Conservation (phyloP, 2,797 vertebrate genomes). For the Hydrolagus colliei region DNA sequence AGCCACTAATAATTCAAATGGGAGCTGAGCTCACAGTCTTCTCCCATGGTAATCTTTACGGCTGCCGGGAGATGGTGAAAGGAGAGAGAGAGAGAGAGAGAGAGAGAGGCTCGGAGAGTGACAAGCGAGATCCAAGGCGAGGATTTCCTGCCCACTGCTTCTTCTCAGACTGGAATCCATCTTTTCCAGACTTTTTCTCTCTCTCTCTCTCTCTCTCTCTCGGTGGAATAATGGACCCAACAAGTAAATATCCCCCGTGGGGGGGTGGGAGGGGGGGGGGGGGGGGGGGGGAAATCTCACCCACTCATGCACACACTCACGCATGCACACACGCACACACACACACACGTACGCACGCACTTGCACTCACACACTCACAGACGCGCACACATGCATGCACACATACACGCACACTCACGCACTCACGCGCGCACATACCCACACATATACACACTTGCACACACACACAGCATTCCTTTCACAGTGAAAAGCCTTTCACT, state of each 20-base stretch:
- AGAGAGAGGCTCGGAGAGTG: not conserved
- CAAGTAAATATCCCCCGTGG: too few relatives aligned
- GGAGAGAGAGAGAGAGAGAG: not conserved
- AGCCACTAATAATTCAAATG: not conserved
- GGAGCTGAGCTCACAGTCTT: not conserved
- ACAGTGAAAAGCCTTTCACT: not conserved
- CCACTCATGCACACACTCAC: too few relatives aligned
- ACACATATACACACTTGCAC: not conserved
- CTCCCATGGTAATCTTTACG: not conserved
- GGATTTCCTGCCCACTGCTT: not conserved
- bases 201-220: too few relatives aligned
- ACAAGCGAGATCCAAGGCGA: not conserved
- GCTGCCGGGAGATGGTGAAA: not conserved
- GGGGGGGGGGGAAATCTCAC: too few relatives aligned
- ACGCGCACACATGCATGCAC: too few relatives aligned
- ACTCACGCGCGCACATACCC: too few relatives aligned
- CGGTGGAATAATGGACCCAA: not conserved
- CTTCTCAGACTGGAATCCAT: conserved; percentile 1
- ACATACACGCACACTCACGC: too few relatives aligned
- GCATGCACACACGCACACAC: too few relatives aligned
- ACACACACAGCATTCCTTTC: not conserved
- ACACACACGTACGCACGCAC: too few relatives aligned
- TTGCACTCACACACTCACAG: too few relatives aligned
- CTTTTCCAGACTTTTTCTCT: not conserved
- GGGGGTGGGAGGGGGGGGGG: too few relatives aligned